These are phyloP conservation scores for Lanius collurio DNA, from an alignment of 2,113 vertebrate genomes.

Conservation along the genomic window DNA sequence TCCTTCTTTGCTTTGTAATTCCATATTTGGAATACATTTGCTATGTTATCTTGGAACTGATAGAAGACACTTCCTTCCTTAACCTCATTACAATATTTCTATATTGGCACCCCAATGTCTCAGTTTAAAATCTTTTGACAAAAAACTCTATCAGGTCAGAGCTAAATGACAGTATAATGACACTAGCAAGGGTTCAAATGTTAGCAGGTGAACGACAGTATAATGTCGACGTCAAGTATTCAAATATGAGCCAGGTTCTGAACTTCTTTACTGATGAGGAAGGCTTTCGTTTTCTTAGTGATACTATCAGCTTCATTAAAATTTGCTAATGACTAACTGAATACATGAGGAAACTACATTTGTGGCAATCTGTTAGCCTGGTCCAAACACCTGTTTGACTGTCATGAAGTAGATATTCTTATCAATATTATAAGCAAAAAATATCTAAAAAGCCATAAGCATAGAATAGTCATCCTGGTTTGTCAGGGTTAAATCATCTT, in stretches of 20 bases:
- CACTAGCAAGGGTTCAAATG: background rate
- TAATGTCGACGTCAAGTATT: background rate
- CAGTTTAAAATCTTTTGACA: background rate
- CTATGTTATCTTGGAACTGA: background rate
- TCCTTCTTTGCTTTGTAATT: background rate
- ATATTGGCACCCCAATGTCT: background rate
- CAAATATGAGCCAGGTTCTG: background rate
- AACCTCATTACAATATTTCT: background rate
- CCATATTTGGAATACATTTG: background rate
- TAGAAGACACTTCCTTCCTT: background rate
- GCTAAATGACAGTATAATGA: background rate
- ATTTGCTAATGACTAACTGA: background rate
- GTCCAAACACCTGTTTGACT: background rate
- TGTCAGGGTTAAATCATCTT: background rate
- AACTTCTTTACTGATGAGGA: background rate
- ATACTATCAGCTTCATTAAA: background rate
- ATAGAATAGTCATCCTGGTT: background rate
- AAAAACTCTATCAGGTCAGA: background rate
- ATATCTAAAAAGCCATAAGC: background rate
- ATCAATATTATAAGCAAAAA: background rate
- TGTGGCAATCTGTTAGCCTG: background rate
- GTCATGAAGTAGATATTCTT: background rate
- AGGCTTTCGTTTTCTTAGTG: background rate
- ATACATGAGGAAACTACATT: background rate
- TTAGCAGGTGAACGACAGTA: background rate